Conservation (phyloP, 2,113 vertebrate species). For the Zosterops pallidus region DNA sequence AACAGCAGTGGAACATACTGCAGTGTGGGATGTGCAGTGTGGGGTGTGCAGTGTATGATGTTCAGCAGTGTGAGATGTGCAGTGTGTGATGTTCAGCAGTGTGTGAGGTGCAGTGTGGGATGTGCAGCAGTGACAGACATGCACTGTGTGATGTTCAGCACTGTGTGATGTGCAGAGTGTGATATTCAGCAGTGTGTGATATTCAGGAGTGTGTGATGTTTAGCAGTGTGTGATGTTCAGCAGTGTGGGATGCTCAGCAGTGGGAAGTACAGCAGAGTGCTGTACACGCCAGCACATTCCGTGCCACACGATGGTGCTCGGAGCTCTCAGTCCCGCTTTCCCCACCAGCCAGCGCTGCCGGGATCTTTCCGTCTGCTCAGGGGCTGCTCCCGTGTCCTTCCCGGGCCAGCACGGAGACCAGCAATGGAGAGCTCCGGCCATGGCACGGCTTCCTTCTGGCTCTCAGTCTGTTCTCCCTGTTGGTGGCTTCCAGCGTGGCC, state of each 20-base stretch:
- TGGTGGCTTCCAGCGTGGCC: accelerated
- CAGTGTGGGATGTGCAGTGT: accelerated
- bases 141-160: not conserved
- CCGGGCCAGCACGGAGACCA: not conserved
- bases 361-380: accelerated
- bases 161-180: too few relatives aligned
- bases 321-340: not conserved
- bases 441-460: accelerated
- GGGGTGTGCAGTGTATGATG: too few relatives aligned
- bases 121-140: not conserved
- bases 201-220: too few relatives aligned
- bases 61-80: too few relatives aligned
- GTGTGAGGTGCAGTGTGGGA: not conserved
- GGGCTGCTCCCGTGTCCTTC: not conserved
- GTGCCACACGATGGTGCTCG: conserved; percentile 53
- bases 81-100: not conserved
- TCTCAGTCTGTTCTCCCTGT: not conserved
- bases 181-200: accelerated
- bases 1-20: accelerated
- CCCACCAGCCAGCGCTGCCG: accelerated
- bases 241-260: not conserved
- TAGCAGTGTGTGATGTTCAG: too few relatives aligned
- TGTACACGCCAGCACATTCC: accelerated
- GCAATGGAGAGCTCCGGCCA: accelerated
- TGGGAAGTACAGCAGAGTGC: accelerated